These are phyloP conservation scores for Nesidiocoris tenuis DNA, from an alignment of 2,888 invertebrate genomes.

Conservation along the genomic window DNA sequence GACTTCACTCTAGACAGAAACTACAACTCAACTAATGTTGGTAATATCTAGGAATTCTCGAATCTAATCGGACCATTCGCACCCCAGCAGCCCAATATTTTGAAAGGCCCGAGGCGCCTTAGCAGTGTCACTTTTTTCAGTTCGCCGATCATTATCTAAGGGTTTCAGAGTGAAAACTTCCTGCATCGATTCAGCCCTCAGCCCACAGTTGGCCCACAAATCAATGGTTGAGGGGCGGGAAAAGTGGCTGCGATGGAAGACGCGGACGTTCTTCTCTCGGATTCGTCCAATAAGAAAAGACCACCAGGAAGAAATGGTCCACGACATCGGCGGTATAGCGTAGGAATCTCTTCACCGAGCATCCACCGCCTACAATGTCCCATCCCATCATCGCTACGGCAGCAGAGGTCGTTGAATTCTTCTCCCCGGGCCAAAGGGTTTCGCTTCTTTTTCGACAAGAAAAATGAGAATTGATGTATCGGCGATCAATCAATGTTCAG, in stretches of 20 bases:
- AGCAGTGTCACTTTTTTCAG: too few species aligned
- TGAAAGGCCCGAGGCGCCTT: too few species aligned
- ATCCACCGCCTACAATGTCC: neutral
- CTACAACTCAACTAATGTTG: too few species aligned
- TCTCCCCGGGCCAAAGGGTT: neutral
- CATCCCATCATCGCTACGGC: neutral
- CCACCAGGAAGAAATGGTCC: neutral
- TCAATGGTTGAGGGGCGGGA: neutral
- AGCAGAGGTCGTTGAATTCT: neutral
- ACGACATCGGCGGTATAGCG: neutral
- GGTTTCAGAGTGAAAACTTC: neutral
- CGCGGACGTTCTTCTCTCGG: neutral
- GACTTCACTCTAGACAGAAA: too few species aligned
- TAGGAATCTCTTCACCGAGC: neutral
- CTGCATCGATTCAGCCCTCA: neutral
- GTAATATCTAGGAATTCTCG: too few species aligned
- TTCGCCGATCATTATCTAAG: neutral
- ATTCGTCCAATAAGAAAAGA: neutral
- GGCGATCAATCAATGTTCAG: constrained; percentile 34
- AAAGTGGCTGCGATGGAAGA: neutral
- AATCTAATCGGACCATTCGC: too few species aligned
- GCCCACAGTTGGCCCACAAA: neutral
- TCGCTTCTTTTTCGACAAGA: constrained; percentile 23
- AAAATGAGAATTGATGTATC: constrained; percentile 45
- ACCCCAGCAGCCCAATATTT: too few species aligned